These are phyloP conservation scores for Ceratina calcarata DNA, from an alignment of 1,140 invertebrate species.

Conservation along the genomic window DNA sequence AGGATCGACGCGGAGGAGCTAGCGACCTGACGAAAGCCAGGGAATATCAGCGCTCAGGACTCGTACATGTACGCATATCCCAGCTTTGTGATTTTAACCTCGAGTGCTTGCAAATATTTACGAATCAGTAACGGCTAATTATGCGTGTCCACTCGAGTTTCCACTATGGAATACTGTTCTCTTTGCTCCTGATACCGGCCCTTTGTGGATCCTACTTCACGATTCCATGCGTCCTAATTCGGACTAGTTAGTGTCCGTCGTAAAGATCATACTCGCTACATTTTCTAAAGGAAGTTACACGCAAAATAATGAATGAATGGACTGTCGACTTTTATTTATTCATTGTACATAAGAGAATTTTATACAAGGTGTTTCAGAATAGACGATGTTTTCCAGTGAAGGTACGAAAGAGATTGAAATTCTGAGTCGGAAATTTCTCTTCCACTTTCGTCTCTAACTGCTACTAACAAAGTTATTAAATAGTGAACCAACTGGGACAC, in stretches of 20 bases:
- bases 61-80: not conserved
- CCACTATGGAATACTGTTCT: not conserved
- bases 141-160: not conserved
- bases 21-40: not conserved
- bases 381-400: too few relatives aligned
- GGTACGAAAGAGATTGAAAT: too few relatives aligned
- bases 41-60: constrained; percentile 32
- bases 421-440: too few relatives aligned
- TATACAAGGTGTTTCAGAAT: too few relatives aligned
- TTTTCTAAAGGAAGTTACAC: too few relatives aligned
- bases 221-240: not conserved
- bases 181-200: not conserved
- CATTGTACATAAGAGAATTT: too few relatives aligned
- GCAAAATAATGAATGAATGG: too few relatives aligned
- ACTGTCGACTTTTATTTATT: too few relatives aligned
- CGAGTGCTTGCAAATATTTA: constrained; percentile 36
- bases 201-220: not conserved
- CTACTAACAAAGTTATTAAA: too few relatives aligned
- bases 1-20: constrained; percentile 11
- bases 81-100: constrained; percentile 24
- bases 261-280: too few relatives aligned
- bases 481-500: too few relatives aligned
- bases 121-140: constrained; percentile 29
- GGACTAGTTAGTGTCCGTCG: not conserved
- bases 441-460: too few relatives aligned